Base-by-base conservation (phyloP, 1,140 invertebrate genomes). In the Drosophila aff. region DNA sequence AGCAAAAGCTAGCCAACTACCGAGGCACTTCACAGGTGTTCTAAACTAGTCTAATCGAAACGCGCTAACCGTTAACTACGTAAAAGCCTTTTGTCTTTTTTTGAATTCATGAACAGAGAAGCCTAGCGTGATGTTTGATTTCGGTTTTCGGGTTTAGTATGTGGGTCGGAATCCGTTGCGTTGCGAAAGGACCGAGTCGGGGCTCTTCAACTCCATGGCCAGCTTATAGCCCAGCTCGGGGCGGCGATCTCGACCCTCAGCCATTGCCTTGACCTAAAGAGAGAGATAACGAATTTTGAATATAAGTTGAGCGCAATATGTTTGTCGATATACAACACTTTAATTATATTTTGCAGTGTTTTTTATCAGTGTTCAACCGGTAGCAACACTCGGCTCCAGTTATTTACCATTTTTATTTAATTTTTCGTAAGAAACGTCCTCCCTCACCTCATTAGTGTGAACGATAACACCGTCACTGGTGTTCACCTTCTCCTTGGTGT, bases 181-280 rank as follows among this genome's bases (percentile, higher is more conserved):
- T 43, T 93, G 92, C 49, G 92, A 92, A 7, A 93, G 67, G 13
- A 92, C 92, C 13, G 92, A 93, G 28, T 93, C 90, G 18, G 94
- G 94, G 69, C 94, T 94, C 91, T 96, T 97, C 1, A 98, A 95
- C 91, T 97, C 97, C 93, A 97, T 94, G 16, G 97, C 97, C 11
- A 97, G 93, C 91, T 97, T 97, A 90, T 97, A 97, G 7, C 97
- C 97, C 2, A 98, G 93, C 85, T 98, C 97, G 1, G 97, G 97
- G 76, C 97, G 94, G 3, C 97, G 94, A 92, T 98, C 97, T 55
- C 96, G 94, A 0, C 97, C 97, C 89, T 97, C 96, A 13, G 97
- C 96, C 97, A 98, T 98, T 1, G 95, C 94, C 82, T 95, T 94
- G 2, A 98, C 96, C 95, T 97, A n/a, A 28, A 31, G 31, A 13